Conservation (phyloP, 2,797 vertebrate species). For the Thunnus albacares region DNA sequence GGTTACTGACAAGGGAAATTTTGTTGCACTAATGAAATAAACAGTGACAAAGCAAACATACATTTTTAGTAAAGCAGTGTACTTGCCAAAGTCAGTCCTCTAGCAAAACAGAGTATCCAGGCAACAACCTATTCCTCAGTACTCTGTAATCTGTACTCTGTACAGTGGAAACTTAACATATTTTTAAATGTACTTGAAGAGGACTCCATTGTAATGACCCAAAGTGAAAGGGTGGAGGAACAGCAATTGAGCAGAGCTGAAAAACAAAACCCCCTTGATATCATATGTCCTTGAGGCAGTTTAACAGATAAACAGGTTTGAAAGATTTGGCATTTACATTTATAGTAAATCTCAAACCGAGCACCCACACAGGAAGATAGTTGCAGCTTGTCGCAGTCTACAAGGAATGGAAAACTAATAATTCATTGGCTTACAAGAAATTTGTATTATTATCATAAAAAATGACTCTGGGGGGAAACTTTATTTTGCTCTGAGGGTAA, state of each 20-base stretch:
- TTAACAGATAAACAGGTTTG: constrained; percentile 17
- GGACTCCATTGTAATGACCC: not conserved
- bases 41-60: constrained; percentile 43
- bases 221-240: constrained; percentile 5
- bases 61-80: constrained; percentile 24
- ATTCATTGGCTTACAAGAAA: not conserved
- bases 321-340: constrained; percentile 4
- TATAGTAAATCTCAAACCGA: constrained; percentile 2
- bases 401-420: constrained; percentile 38
- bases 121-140: constrained; percentile 38
- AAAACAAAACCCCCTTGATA: not conserved
- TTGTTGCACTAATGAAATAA: constrained; percentile 23
- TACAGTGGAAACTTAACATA: constrained; percentile 19
- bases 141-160: not conserved
- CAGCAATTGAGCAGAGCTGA: not conserved
- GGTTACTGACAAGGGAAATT: constrained; percentile 46
- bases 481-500: not conserved
- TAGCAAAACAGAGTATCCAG: constrained; percentile 42
- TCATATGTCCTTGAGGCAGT: constrained; percentile 4
- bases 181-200: not conserved
- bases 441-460: not conserved
- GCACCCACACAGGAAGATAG: constrained; percentile 43
- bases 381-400: constrained; percentile 20
- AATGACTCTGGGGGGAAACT: not conserved
- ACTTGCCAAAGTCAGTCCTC: constrained; percentile 10